A percentile compares a stretch with the other conserved stretches of the same genome.
These are phyloP conservation scores for Cottus gobio DNA, from an alignment of 2,113 vertebrate genomes.

Conservation along the genomic window DNA sequence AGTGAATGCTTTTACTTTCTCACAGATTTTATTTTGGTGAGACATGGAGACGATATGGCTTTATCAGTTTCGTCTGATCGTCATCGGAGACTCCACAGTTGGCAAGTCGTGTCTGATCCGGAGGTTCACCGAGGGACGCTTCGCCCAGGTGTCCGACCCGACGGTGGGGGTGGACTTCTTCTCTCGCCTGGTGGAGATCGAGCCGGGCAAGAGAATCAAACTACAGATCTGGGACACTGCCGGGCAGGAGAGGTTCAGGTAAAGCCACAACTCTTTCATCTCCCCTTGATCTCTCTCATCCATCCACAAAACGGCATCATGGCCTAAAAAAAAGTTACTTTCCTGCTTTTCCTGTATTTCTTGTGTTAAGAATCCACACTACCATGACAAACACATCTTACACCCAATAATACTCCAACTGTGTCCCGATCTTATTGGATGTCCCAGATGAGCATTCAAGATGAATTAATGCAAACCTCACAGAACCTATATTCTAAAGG, in stretches of 20 bases:
- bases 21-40: constrained; percentile 56
- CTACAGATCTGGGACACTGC: constrained; percentile 94
- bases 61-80: constrained; percentile 96
- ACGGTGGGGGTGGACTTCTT: constrained; percentile 98
- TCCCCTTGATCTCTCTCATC: background rate
- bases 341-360: background rate
- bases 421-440: background rate
- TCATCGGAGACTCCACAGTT: constrained; percentile 96
- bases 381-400: background rate
- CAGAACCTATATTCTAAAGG: background rate
- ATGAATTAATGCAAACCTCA: background rate
- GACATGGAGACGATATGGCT: constrained; percentile 97
- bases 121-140: constrained; percentile 95
- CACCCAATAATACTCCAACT: background rate
- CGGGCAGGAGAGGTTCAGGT: constrained; percentile 94
- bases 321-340: background rate
- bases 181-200: constrained; percentile 95
- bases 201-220: constrained; percentile 95
- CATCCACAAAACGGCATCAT: no score
- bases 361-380: background rate
- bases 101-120: constrained; percentile 96
- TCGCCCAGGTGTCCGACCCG: constrained; percentile 94
- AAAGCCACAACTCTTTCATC: background rate
- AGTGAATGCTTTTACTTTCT: background rate
- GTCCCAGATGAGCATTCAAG: background rate